phyloP scores from a whole-genome alignment of 2,888 invertebrate species.

The Chaitophorus viminalis region DNA sequence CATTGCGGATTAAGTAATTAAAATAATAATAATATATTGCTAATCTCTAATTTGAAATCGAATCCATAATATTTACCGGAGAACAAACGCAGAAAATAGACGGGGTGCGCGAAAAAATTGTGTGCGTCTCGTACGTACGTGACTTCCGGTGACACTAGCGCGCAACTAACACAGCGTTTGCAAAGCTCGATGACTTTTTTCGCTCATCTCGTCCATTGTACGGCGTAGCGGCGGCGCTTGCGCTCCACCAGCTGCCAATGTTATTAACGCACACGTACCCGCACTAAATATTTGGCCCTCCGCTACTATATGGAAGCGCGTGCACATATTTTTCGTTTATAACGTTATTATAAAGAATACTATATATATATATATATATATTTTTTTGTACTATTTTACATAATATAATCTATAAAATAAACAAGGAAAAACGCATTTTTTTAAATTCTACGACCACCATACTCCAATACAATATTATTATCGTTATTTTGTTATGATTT shows the following conservation, averaged over 20 bases:
- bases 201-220: conserved; percentile 39
- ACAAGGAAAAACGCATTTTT: background rate
- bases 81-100: background rate
- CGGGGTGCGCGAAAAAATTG: conserved; percentile 1
- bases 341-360: background rate
- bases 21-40: too few species aligned
- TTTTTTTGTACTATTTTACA: background rate
- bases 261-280: conserved; percentile 34
- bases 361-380: too few species aligned
- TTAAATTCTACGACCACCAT: background rate
- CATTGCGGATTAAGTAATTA: too few species aligned
- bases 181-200: conserved; percentile 56
- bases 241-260: conserved; percentile 40
- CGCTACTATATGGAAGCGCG: background rate
- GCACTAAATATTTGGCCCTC: conserved; percentile 25
- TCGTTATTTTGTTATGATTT: too few species aligned
- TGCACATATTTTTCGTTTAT: background rate
- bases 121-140: conserved; percentile 33
- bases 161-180: conserved; percentile 44
- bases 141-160: conserved; percentile 57
- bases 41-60: background rate
- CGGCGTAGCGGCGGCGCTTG: conserved; percentile 47
- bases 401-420: background rate
- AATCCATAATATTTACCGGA: conserved; percentile 13
- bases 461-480: background rate